Evolutionary conservation across 1,140 invertebrate genomes (phyloP).

Genomic region (Metopolophium dirhodum): DNA sequence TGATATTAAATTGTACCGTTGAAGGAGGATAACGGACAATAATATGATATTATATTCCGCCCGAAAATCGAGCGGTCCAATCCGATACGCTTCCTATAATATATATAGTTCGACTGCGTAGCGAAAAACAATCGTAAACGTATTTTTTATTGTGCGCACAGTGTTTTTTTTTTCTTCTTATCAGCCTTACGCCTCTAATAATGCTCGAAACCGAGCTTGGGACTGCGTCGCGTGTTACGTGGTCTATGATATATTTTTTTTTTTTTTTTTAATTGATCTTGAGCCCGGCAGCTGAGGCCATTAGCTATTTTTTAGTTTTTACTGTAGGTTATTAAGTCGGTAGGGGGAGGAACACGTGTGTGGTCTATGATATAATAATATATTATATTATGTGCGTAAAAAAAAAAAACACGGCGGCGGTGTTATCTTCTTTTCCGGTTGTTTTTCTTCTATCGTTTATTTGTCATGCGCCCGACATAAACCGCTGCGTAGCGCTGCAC

Average conservation of each 20-base stretch:
- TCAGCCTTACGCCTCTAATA: not conserved
- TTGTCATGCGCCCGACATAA: not conserved
- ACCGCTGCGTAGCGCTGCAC: not conserved
- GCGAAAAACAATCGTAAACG: not conserved
- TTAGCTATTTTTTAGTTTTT: too few species aligned
- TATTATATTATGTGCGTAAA: not conserved
- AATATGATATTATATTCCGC: too few species aligned
- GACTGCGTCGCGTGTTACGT: not conserved
- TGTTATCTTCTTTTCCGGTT: not conserved
- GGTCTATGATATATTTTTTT: too few species aligned
- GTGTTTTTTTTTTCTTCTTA: not conserved
- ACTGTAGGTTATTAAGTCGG: too few species aligned
- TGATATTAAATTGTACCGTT: not conserved
- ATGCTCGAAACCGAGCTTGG: not conserved
- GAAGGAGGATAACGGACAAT: too few species aligned
- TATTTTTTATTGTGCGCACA: not conserved
- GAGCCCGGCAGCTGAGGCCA: too few species aligned
- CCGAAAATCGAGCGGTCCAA: not conserved
- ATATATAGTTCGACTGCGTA: not conserved
- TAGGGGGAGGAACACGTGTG: too few species aligned
- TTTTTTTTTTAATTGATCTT: too few species aligned
- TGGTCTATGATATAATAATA: too few species aligned
- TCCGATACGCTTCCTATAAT: not conserved
- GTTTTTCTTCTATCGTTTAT: not conserved
- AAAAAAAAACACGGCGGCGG: not conserved